Evolutionary conservation across 2,888 invertebrate species (phyloP).

Genomic region (Strigamia crassipes): DNA sequence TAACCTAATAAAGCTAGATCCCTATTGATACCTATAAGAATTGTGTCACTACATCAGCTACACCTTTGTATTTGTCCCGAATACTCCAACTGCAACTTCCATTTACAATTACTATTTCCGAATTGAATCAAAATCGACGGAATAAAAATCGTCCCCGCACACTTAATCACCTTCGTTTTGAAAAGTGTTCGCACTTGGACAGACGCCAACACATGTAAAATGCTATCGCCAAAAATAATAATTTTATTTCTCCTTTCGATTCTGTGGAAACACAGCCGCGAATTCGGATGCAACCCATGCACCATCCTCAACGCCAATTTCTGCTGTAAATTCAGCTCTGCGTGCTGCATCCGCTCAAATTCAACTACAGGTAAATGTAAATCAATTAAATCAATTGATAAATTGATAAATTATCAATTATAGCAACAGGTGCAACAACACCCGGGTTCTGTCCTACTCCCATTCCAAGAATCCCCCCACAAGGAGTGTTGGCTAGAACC

Average conservation of each 20-base stretch:
- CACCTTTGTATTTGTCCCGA: no score
- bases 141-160: background rate
- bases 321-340: background rate
- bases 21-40: background rate
- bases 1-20: no score
- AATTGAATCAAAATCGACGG: background rate
- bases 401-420: background rate
- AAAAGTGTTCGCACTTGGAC: background rate
- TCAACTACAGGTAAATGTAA: background rate
- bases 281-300: background rate
- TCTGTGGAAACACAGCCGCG: background rate
- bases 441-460: slow-evolving; percentile 1
- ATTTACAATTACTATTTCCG: background rate
- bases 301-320: background rate
- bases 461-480: background rate
- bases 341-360: background rate
- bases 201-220: background rate
- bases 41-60: no score
- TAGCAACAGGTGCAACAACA: background rate
- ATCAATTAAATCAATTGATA: background rate
- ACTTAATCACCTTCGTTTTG: no score
- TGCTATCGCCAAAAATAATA: background rate
- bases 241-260: background rate
- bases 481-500: background rate
- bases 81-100: background rate